Evolutionary conservation across 2,113 vertebrate species (phyloP).

Genomic region (Daubentonia madagascariensis): DNA sequence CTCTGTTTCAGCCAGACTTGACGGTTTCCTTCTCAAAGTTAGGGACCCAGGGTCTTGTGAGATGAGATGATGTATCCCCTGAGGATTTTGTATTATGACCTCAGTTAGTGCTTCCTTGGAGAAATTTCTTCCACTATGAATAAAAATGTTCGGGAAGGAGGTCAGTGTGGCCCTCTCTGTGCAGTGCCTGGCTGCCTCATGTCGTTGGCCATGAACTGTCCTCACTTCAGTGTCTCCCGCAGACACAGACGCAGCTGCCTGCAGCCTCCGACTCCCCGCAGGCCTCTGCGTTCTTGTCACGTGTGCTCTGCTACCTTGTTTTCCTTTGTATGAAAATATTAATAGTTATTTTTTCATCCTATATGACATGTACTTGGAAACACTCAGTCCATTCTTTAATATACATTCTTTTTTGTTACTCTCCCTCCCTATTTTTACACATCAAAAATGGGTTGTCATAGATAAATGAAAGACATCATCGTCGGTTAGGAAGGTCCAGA

Average conservation of each 20-base stretch:
- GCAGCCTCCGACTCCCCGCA: rapidly evolving
- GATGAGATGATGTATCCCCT: background rate
- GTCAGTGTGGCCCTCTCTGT: background rate
- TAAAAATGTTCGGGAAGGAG: background rate
- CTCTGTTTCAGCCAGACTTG: background rate
- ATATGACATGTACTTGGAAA: background rate
- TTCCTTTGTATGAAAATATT: background rate
- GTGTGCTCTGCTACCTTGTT: rapidly evolving
- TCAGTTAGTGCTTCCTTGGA: background rate
- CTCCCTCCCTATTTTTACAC: background rate
- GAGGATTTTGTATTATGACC: background rate
- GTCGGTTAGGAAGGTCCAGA: background rate
- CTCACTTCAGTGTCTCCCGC: background rate
- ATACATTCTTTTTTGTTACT: rapidly evolving
- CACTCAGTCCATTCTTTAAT: background rate
- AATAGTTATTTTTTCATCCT: background rate
- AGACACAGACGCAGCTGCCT: rapidly evolving
- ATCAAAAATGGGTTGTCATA: background rate
- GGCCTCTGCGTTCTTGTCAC: rapidly evolving
- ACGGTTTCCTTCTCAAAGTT: background rate
- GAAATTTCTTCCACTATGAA: background rate
- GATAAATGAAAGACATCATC: background rate
- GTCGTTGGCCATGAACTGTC: rapidly evolving
- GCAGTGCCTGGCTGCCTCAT: rapidly evolving
- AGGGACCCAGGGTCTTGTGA: background rate